Conservation (phyloP, 2,888 invertebrate genomes). For the Eueremaeus valkanovi region DNA sequence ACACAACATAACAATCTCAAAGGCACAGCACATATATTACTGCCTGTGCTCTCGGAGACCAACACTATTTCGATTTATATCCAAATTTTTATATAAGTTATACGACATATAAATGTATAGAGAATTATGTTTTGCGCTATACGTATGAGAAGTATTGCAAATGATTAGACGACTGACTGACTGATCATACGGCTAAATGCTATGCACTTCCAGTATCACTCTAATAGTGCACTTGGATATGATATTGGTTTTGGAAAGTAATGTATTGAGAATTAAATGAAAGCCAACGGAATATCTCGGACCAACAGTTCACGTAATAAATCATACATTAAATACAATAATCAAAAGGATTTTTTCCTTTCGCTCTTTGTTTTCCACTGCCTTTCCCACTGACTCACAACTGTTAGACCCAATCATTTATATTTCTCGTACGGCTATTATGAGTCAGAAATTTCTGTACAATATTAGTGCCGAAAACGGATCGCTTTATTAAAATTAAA, state of each 20-base stretch:
- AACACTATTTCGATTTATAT: neutral
- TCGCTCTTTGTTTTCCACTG: neutral
- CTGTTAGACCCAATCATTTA: neutral
- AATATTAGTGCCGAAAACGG: no score
- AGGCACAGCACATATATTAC: neutral
- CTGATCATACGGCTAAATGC: neutral
- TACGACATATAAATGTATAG: neutral
- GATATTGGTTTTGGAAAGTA: neutral
- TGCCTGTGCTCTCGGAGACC: neutral
- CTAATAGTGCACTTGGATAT: neutral
- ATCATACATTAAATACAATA: constrained; percentile 26
- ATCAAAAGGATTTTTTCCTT: constrained; percentile 32
- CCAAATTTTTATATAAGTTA: neutral
- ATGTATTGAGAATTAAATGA: neutral
- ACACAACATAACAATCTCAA: neutral
- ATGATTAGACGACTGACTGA: neutral
- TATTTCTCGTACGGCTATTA: constrained; percentile 5
- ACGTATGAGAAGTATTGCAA: no score
- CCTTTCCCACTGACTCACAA: neutral
- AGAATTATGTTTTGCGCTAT: neutral
- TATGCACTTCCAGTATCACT: neutral
- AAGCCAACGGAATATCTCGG: neutral
- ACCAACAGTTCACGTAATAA: constrained; percentile 8
- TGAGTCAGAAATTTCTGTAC: no score
- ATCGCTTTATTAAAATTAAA: constrained; percentile 27